Evolutionary conservation across 1,140 invertebrate species (phyloP).

Genomic region (Uloborus diversus): DNA sequence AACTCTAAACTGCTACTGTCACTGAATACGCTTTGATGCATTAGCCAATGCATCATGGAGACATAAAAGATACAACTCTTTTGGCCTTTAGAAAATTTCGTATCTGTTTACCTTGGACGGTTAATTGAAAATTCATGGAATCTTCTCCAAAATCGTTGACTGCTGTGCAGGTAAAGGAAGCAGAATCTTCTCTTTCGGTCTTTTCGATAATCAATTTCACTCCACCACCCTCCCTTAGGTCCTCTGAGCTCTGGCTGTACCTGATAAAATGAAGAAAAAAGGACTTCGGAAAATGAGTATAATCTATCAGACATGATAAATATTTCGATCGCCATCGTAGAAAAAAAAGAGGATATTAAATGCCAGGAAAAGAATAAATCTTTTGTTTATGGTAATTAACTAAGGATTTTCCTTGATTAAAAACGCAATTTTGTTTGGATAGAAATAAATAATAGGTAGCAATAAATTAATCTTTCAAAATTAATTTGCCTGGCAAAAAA

Average conservation of each 20-base stretch:
- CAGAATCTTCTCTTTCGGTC: constrained; percentile 89
- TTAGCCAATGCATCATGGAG: constrained; percentile 14
- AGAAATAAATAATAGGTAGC: too few relatives aligned
- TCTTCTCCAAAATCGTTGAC: constrained; percentile 95
- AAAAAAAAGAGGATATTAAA: too few relatives aligned
- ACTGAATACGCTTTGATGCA: neutral
- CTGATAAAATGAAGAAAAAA: constrained; percentile 27
- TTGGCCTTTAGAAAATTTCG: neutral
- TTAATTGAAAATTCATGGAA: constrained; percentile 93
- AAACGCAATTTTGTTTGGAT: too few relatives aligned
- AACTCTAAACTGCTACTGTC: neutral
- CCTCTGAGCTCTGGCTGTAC: constrained; percentile 27
- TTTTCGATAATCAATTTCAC: constrained; percentile 75
- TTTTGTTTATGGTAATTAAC: too few relatives aligned
- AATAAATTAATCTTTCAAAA: too few relatives aligned
- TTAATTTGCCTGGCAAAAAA: too few relatives aligned
- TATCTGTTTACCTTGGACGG: constrained; percentile 80
- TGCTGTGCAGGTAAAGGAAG: constrained; percentile 92
- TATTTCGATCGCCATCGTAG: too few relatives aligned
- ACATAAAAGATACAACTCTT: constrained; percentile 34
- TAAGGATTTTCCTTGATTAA: too few relatives aligned
- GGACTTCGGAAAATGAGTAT: too few relatives aligned
- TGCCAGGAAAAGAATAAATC: too few relatives aligned
- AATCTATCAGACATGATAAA: too few relatives aligned
- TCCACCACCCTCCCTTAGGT: constrained; percentile 4